Conservation (phyloP, 2,113 vertebrate species). For the Aleadryas rufinucha region DNA sequence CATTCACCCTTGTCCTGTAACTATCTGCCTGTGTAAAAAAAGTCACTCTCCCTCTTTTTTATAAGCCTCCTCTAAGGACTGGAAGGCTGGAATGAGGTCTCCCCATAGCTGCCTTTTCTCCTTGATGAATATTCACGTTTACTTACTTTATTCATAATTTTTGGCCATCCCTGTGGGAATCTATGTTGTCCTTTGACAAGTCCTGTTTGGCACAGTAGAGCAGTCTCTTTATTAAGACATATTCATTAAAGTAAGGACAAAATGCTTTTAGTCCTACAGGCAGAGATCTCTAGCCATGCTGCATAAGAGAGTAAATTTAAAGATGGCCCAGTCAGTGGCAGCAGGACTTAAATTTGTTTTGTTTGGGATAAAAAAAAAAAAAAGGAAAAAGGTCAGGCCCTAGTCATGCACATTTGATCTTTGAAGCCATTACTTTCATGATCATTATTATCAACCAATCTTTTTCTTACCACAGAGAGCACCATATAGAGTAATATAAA, state of each 20-base stretch:
- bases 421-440: background rate
- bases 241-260: background rate
- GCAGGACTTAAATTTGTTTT: background rate
- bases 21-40: background rate
- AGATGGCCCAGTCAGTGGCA: background rate
- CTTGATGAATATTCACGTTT: background rate
- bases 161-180: background rate
- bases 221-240: background rate
- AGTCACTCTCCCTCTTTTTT: background rate
- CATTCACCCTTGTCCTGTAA: background rate
- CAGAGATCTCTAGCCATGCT: background rate
- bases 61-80: background rate
- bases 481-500: background rate
- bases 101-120: background rate
- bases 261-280: background rate
- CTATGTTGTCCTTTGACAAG: background rate
- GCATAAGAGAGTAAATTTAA: background rate
- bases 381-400: background rate
- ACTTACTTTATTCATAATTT: background rate
- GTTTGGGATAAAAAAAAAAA: background rate
- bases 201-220: background rate
- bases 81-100: background rate
- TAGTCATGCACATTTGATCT: background rate
- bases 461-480: background rate
- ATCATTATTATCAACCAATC: background rate